Conservation (phyloP, 1,140 invertebrate genomes). For the Heliothis subflexa region DNA sequence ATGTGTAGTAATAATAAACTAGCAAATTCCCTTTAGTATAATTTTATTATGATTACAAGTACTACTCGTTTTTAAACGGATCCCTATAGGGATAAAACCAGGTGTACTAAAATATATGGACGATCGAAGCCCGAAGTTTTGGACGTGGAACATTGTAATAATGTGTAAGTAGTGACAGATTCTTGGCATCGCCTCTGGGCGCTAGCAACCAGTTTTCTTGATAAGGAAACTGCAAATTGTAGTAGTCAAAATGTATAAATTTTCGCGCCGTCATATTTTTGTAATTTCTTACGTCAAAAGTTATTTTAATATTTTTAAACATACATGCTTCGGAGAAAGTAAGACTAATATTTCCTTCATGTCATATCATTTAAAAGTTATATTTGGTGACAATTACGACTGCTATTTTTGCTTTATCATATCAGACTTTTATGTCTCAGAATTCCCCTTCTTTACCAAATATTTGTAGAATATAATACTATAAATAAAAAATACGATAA, state of each 20-base stretch:
- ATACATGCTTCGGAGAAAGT: no score
- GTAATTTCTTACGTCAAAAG: background rate
- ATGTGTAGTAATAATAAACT: background rate
- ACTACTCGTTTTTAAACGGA: background rate
- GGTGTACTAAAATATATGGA: slow-evolving; percentile 4
- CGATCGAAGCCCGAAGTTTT: background rate
- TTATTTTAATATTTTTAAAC: background rate
- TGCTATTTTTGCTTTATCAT: no score
- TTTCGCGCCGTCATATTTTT: background rate
- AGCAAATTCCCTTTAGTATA: background rate
- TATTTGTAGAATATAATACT: no score
- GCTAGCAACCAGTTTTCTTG: slow-evolving; percentile 10
- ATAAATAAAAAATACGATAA: background rate
- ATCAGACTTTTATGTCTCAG: no score
- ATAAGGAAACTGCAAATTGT: slow-evolving; percentile 4
- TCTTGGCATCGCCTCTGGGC: slow-evolving; percentile 11
- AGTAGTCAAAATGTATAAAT: slow-evolving; percentile 1
- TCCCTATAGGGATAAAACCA: background rate
- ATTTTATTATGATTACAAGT: slow-evolving; percentile 19
- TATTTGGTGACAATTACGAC: no score
- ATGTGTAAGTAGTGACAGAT: slow-evolving; percentile 15
- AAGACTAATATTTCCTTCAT: no score
- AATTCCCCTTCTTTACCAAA: background rate
- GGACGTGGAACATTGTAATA: slow-evolving; percentile 11
- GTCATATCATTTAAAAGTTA: no score